Evolutionary conservation across 2,113 vertebrate species (phyloP).

Genomic region (Cephalopterus ornatus): DNA sequence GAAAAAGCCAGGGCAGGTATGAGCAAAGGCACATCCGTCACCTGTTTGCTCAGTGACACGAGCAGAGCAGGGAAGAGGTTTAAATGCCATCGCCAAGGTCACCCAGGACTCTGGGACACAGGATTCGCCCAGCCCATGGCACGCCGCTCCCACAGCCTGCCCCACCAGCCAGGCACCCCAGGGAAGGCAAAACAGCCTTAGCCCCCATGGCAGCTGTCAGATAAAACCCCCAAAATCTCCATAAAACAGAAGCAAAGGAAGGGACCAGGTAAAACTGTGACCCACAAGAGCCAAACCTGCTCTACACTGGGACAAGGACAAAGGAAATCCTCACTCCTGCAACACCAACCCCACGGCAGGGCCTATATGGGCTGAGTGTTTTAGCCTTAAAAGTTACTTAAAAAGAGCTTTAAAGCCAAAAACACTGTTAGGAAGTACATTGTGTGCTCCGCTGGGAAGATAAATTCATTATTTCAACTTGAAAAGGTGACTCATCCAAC

Average conservation of each 20-base stretch:
- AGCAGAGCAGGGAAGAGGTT: not conserved
- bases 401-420: not conserved
- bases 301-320: fast-evolving
- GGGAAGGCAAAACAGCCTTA: not conserved
- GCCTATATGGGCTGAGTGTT: not conserved
- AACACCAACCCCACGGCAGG: not conserved
- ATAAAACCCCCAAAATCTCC: fast-evolving
- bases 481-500: not conserved
- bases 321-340: not conserved
- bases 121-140: not conserved
- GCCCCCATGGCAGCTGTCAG: fast-evolving
- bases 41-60: not conserved
- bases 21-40: not conserved
- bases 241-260: fast-evolving
- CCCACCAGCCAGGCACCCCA: fast-evolving
- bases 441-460: not conserved
- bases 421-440: not conserved
- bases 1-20: not conserved
- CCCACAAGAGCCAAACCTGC: not conserved
- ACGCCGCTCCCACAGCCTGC: fast-evolving
- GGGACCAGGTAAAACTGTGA: not conserved
- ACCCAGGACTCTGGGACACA: not conserved
- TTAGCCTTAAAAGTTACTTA: not conserved
- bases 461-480: not conserved
- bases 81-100: not conserved